A percentile compares a stretch with the other conserved stretches of the same genome.
Conservation (phyloP, 2,113 vertebrate genomes). For the Tachysurus fulvidraco region DNA sequence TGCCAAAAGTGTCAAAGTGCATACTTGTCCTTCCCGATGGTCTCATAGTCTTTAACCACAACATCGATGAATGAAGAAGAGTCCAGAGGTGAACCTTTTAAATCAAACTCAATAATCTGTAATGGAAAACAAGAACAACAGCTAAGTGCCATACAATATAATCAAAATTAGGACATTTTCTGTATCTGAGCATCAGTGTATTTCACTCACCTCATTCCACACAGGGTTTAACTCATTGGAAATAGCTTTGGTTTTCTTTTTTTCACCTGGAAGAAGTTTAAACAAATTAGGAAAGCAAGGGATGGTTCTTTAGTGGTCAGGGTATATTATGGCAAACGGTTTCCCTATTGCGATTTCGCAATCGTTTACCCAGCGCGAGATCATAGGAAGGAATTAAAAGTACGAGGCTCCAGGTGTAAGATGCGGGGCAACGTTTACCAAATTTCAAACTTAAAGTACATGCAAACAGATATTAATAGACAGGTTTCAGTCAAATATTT, state of each 20-base stretch:
- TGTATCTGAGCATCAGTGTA: not conserved
- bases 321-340: too few species aligned
- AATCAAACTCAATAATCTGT: slow-evolving; percentile 91
- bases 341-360: too few species aligned
- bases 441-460: too few species aligned
- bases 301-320: not conserved
- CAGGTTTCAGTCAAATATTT: too few species aligned
- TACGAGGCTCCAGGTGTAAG: too few species aligned
- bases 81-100: slow-evolving; percentile 84
- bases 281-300: not conserved
- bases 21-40: slow-evolving; percentile 96
- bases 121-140: slow-evolving; percentile 31
- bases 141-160: not conserved
- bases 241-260: slow-evolving; percentile 94
- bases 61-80: slow-evolving; percentile 83
- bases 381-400: too few species aligned
- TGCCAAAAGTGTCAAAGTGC: slow-evolving; percentile 49
- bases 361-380: too few species aligned
- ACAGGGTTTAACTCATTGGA: slow-evolving; percentile 89
- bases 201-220: slow-evolving; percentile 89
- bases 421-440: too few species aligned
- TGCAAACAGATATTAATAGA: too few species aligned
- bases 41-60: slow-evolving; percentile 94
- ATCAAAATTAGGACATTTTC: not conserved
- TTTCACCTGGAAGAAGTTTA: slow-evolving; percentile 76